Base-by-base conservation (phyloP, 2,888 invertebrate genomes). In the Lordiphosa fenestrarum region DNA sequence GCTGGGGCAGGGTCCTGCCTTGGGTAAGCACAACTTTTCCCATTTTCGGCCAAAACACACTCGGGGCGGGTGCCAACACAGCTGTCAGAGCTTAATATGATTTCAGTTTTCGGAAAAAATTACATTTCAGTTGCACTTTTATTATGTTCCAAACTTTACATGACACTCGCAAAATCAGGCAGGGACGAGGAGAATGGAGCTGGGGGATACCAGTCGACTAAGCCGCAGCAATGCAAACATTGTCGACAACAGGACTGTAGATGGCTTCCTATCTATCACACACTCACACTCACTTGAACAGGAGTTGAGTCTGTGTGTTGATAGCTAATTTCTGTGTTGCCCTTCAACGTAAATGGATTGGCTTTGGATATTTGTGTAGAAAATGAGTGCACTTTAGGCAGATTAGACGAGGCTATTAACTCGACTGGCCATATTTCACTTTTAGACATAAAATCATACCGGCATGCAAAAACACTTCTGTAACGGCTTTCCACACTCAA, bases 1-100 rank as follows among this genome's bases (percentile, higher is more conserved):
- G 94, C 91, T 94, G 69, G 93, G 94, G 67, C 91, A 92, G 73
- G 90, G 91, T 33, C 87, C 89, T 5, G 88, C 87, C 9, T 89
- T 92, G 82, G 92, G 92, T 92, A 91, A 84, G 85, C 33, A 33
- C 15, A 44, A 44, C 44, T 44, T 44, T 44, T 44, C 15, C 44
- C 44, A 44, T 44, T 44, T 44, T 44, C 30, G 3, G 9, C 9
- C 3, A 30, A 30, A 30, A 10, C 9, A 30, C 30, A 2, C 40
- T 19, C 12, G 6, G 12, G 15, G 7, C 19, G 15, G 9, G 6
- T 21, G 19, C 6, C 35, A 6, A 13, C 40, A 23, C 40, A 23
- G 48, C 58, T 58, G 61, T 58, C 48, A 44, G 37, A 44, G 58
- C 42, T 55, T 73, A 60, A 66, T 73, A 41, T 58, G 57, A 62